phyloP scores from a whole-genome alignment of 1,140 invertebrate genomes.

The Ips nitidus region DNA sequence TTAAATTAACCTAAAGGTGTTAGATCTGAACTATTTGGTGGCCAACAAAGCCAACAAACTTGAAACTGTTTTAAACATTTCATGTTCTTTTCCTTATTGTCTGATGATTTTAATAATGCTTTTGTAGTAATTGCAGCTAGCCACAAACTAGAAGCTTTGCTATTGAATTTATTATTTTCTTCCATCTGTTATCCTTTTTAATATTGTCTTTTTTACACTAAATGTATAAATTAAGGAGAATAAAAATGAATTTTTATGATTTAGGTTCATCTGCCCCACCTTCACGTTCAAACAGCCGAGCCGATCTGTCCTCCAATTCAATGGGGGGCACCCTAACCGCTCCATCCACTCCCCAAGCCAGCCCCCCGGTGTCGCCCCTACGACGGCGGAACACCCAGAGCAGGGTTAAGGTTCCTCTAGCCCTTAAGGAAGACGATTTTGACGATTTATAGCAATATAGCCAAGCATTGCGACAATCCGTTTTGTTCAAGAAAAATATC shows the following conservation, averaged over 20 bases:
- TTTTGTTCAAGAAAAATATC: neutral
- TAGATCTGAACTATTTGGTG: too few species aligned
- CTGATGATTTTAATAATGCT: too few species aligned
- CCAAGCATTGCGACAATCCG: neutral
- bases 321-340: slow-evolving; percentile 57
- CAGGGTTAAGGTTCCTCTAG: slow-evolving; percentile 46
- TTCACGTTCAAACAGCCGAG: slow-evolving; percentile 66
- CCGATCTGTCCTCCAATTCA: slow-evolving; percentile 61
- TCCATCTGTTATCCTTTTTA: too few species aligned
- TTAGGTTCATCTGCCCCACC: slow-evolving; percentile 57
- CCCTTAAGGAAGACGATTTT: slow-evolving; percentile 47
- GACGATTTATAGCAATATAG: slow-evolving; percentile 38
- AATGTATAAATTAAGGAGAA: too few species aligned
- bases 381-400: slow-evolving; percentile 37
- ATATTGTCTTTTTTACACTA: too few species aligned
- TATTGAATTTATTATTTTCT: too few species aligned
- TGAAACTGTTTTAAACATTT: too few species aligned
- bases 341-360: slow-evolving; percentile 47
- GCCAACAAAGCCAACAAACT: too few species aligned
- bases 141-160: too few species aligned
- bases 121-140: too few species aligned
- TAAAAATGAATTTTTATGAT: neutral
- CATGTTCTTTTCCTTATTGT: too few species aligned
- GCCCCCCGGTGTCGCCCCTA: slow-evolving; percentile 49
- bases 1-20: too few species aligned